phyloP scores from a whole-genome alignment of 2,113 vertebrate genomes.

The Lates calcarifer region DNA sequence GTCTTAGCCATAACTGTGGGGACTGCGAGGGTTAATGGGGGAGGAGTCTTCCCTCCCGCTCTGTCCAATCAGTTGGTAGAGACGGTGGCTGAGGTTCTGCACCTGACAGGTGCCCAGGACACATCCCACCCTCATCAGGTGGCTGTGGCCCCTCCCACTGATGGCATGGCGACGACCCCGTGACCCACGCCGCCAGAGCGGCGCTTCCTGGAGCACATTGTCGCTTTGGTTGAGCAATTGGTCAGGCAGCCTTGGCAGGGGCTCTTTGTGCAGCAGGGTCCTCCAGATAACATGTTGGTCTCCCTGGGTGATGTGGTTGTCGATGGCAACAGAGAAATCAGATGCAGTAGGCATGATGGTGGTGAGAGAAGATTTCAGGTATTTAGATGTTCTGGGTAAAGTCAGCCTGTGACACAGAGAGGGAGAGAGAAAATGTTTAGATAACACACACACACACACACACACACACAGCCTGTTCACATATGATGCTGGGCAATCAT shows the following conservation, averaged over 20 bases:
- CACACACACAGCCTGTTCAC: background rate
- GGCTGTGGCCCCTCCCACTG: constrained; percentile 54
- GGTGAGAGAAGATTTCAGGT: constrained; percentile 27
- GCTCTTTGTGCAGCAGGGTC: constrained; percentile 63
- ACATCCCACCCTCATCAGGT: constrained; percentile 89
- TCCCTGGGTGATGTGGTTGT: constrained; percentile 53
- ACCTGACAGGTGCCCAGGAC: constrained; percentile 93
- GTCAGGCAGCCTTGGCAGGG: constrained; percentile 37
- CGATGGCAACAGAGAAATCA: constrained; percentile 29
- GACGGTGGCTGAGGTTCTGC: constrained; percentile 92
- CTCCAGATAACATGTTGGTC: constrained; percentile 67
- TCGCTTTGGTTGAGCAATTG: constrained; percentile 19
- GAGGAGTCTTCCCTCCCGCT: constrained; percentile 84
- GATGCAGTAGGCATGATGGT: constrained; percentile 33
- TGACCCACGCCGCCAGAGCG: constrained; percentile 26
- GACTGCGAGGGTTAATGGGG: constrained; percentile 90
- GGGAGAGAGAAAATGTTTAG: constrained; percentile 19
- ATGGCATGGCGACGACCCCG: constrained; percentile 78
- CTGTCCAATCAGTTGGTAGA: constrained; percentile 90
- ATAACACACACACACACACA: constrained; percentile 26
- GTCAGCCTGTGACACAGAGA: constrained; percentile 53
- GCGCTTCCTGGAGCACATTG: constrained; percentile 4
- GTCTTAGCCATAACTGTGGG: constrained; percentile 91
- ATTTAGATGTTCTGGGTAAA: constrained; percentile 49
- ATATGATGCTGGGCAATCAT: constrained; percentile 14